A percentile compares a stretch with the other conserved stretches of the same genome.
These are phyloP conservation scores for Chorisops tibialis DNA, from an alignment of 2,888 invertebrate genomes.

Conservation along the genomic window DNA sequence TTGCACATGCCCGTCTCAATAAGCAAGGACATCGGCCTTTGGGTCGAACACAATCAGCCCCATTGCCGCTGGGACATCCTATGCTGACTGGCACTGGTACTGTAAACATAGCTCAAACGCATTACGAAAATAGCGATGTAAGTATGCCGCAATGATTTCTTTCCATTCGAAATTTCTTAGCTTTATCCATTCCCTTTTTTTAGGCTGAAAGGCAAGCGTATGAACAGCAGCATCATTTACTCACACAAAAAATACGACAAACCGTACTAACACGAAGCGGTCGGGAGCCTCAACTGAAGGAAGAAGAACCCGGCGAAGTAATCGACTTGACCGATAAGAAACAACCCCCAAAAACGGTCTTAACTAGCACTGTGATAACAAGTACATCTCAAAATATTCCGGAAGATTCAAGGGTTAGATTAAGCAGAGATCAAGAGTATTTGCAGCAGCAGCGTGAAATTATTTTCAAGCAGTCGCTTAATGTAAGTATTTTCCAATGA, in stretches of 20 bases:
- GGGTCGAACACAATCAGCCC: constrained; percentile 92
- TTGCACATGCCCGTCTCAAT: constrained; percentile 64
- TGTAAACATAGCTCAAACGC: constrained; percentile 49
- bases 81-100: constrained; percentile 61
- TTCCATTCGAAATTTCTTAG: neutral
- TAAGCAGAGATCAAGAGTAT: constrained; percentile 56
- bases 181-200: constrained; percentile 6
- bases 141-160: constrained; percentile 32
- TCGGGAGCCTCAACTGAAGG: constrained; percentile 61
- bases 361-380: constrained; percentile 53
- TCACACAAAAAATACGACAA: constrained; percentile 82
- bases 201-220: constrained; percentile 57
- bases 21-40: constrained; percentile 75
- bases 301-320: constrained; percentile 58
- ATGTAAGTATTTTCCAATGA: constrained; percentile 40
- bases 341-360: constrained; percentile 54
- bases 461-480: constrained; percentile 60
- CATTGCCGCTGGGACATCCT: constrained; percentile 84
- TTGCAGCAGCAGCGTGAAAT: constrained; percentile 65
- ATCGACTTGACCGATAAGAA: constrained; percentile 75
- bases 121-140: constrained; percentile 52
- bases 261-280: constrained; percentile 80
- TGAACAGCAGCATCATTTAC: constrained; percentile 61
- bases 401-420: constrained; percentile 51
- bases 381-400: constrained; percentile 51